Evolutionary conservation across 2,888 invertebrate genomes (phyloP).

Genomic region (Pandemis cinnamomeana): DNA sequence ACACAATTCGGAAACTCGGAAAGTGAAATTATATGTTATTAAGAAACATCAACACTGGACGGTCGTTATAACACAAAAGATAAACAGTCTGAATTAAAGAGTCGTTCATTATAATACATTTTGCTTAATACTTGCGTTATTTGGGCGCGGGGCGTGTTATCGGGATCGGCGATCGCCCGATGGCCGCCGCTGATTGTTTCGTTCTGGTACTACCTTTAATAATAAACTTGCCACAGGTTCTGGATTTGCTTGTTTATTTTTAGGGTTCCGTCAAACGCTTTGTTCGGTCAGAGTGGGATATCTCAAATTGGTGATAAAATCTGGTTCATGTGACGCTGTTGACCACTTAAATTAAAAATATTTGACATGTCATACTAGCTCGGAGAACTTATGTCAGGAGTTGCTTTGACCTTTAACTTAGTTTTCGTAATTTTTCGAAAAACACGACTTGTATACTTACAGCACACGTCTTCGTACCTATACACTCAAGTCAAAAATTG

Average conservation of each 20-base stretch:
- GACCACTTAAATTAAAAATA: too few species aligned
- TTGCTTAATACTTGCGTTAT: slow-evolving; percentile 77
- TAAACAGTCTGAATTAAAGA: slow-evolving; percentile 81
- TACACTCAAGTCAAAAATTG: too few species aligned
- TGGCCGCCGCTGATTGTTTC: slow-evolving; percentile 70
- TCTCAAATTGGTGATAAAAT: slow-evolving; percentile 7
- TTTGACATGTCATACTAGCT: too few species aligned
- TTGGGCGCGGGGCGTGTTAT: slow-evolving; percentile 72
- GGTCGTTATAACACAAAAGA: slow-evolving; percentile 81
- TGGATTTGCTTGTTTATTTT: slow-evolving; percentile 41
- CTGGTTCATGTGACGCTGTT: neutral
- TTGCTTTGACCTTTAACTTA: too few species aligned
- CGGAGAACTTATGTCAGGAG: too few species aligned
- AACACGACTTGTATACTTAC: too few species aligned
- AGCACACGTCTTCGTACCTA: too few species aligned
- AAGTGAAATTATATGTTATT: slow-evolving; percentile 81
- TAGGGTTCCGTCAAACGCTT: slow-evolving; percentile 32
- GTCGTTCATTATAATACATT: slow-evolving; percentile 78
- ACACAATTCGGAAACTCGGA: slow-evolving; percentile 77
- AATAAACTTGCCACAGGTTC: slow-evolving; percentile 50
- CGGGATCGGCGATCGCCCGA: slow-evolving; percentile 65
- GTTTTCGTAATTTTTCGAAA: too few species aligned
- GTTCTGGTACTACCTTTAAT: slow-evolving; percentile 55
- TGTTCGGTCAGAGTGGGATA: slow-evolving; percentile 6
- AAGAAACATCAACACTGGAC: slow-evolving; percentile 79